Base-by-base conservation (phyloP, 2,113 vertebrate species). In the Naja naja region DNA sequence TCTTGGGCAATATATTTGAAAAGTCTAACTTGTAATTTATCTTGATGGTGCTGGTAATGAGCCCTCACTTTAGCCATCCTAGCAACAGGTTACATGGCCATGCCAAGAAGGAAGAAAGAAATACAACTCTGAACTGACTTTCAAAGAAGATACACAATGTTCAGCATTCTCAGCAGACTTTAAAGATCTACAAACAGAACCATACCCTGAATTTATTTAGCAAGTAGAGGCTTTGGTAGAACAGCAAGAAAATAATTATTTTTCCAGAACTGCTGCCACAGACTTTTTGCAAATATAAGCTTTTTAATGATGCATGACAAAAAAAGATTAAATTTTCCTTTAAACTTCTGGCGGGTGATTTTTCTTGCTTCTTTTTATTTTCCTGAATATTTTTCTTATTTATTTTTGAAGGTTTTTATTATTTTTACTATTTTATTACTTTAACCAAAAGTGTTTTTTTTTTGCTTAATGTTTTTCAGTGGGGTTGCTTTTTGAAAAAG, bases 1-100 rank as follows among this genome's bases (percentile, higher is more conserved):
- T 60, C 27, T 85, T 60, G n/a, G 58, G 52, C 47, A 49, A 74
- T 74, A 47, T 20, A 27, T 43, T n/a, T 30, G 89, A 30, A 1
- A 0, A 27, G 10, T 0, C 97, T 95, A 95, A 97, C 96, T 97
- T 97, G 96, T 96, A 95, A 89, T 96, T 74, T 96, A 92, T 94
- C 95, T 94, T 90, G 94, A 96, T 91, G 94, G 90, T 64, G 3
- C 85, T 64, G 34, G 89, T 43, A 93, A 4, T 52, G 0, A 88
- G 54, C 91, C 0, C 11, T 9, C 88, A 95, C 95, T 95, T 54
- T 54, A 89, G 16, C 95, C 93, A 96, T 96, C 90, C 93, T 96
- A 96, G 94, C 94, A 92, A 0, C 5, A 87, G 55, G 91, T 47
- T 93, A 90, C 5, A 0, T 0, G 1, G 90, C 86, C 58, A 60